Base-by-base conservation (phyloP, 2,888 invertebrate genomes). In the Ctenicera cuprea region DNA sequence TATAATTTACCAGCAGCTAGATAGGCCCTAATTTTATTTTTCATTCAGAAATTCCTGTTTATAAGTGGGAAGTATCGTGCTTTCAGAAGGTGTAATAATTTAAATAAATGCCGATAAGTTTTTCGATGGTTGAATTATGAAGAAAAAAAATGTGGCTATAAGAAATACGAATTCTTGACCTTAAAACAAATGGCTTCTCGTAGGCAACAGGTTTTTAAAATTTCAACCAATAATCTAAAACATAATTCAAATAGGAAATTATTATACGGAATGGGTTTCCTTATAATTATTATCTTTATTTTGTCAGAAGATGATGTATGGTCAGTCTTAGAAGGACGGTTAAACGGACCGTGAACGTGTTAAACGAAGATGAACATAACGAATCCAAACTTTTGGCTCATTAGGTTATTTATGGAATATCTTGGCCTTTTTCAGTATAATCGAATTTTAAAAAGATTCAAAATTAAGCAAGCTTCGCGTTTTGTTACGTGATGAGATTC, bases 211-310 rank as follows among this genome's bases (percentile, higher is more conserved):
- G 71, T 71, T 71, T 71, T 74, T 63, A 67, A 74, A 73, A 74
- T 78, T 78, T 78, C 73, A 71, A 75, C 78, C 78, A 77, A 78
- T 77, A 74, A 75, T 77, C 77, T 68, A 67, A 78, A 77, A 77
- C 78, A 78, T 78, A 78, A 78, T 78, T 78, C 78, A 78, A 78
- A 78, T 78, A 78, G 73, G 76, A 77, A 78, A 77, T 77, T 77
- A 76, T 78, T 77, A 76, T 75, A 76, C 71, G 76, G 73, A 70
- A 63, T 64, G 57, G 54, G 71, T 64, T 71, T 64, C 71, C 69
- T 78, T 78, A 76, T 78, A 79, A 79, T 79, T 79, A 79, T 77
- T 75, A 76, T 75, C 78, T 77, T 74, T 76, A 76, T 75, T 75
- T 76, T 77, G 78, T 76, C 77, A 76, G 75, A 63, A 61, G 54